phyloP scores from a whole-genome alignment of 2,113 vertebrate genomes.

The Trachemys scripta region DNA sequence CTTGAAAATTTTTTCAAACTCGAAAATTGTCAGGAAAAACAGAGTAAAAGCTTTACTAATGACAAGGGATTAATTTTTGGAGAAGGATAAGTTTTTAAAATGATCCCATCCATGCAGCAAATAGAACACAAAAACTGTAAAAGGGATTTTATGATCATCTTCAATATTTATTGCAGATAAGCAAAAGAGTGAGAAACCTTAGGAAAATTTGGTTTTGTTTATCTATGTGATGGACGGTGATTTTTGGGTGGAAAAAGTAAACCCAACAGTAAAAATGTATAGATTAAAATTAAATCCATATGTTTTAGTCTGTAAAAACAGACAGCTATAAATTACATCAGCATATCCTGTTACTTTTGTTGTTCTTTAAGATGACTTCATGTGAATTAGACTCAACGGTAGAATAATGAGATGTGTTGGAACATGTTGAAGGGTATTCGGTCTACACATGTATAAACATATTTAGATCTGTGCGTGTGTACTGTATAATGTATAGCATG shows the following conservation, averaged over 20 bases:
- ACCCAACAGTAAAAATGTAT: background rate
- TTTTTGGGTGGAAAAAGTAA: conserved; percentile 22
- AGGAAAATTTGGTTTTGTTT: background rate
- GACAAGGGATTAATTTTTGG: background rate
- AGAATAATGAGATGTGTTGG: background rate
- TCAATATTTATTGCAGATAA: background rate
- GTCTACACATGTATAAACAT: background rate
- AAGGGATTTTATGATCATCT: background rate
- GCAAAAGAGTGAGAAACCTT: background rate
- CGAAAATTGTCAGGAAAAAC: background rate
- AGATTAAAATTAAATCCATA: conserved; percentile 34
- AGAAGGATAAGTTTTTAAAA: background rate
- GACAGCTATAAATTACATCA: conserved; percentile 24
- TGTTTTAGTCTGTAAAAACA: conserved; percentile 21
- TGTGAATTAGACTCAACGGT: conserved; percentile 15
- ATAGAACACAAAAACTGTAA: background rate
- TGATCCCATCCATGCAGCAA: rapidly evolving
- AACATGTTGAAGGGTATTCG: conserved; percentile 27
- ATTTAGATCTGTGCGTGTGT: background rate
- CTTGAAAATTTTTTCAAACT: background rate
- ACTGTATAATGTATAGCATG: background rate
- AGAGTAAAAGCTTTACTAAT: background rate
- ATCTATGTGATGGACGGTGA: background rate
- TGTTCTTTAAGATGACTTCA: conserved; percentile 56
- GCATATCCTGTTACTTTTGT: conserved; percentile 43